These are phyloP conservation scores for Blomia tropicalis DNA, from an alignment of 2,888 invertebrate species.

Conservation along the genomic window DNA sequence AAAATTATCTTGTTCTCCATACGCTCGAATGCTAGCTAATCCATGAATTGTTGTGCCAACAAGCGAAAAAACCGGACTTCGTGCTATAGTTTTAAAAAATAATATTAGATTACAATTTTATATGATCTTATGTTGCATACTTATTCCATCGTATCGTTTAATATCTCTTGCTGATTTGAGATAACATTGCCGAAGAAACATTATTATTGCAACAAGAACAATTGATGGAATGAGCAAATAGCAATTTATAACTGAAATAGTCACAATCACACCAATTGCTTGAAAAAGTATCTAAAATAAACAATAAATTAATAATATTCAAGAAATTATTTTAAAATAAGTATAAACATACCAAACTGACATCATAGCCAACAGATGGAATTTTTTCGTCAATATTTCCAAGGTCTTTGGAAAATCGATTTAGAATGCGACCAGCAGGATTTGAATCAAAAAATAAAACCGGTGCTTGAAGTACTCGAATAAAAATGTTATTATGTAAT, in stretches of 20 bases:
- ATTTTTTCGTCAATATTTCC: slow-evolving; percentile 29
- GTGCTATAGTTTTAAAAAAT: neutral
- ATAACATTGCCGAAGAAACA: slow-evolving; percentile 38
- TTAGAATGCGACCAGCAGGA: slow-evolving; percentile 33
- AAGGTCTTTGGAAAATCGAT: slow-evolving; percentile 29
- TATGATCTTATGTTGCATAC: neutral
- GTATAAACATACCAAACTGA: slow-evolving; percentile 14
- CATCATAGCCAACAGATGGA: slow-evolving; percentile 27
- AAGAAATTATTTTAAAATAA: neutral
- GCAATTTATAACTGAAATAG: slow-evolving; percentile 39
- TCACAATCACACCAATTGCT: slow-evolving; percentile 39
- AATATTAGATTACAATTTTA: neutral
- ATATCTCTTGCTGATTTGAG: slow-evolving; percentile 39
- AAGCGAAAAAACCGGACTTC: slow-evolving; percentile 31
- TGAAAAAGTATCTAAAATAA: slow-evolving; percentile 39
- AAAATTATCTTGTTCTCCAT: slow-evolving; percentile 60
- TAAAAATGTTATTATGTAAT: slow-evolving; percentile 31
- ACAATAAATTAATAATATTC: neutral
- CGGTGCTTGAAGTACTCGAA: slow-evolving; percentile 35
- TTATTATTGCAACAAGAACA: slow-evolving; percentile 37
- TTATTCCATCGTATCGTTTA: slow-evolving; percentile 40
- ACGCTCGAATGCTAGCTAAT: slow-evolving; percentile 36
- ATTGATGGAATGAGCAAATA: slow-evolving; percentile 35
- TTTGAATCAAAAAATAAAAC: slow-evolving; percentile 40
- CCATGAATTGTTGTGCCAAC: slow-evolving; percentile 30